These are phyloP conservation scores for Drosophila tripunctata DNA, from an alignment of 2,888 invertebrate species.

Conservation along the genomic window DNA sequence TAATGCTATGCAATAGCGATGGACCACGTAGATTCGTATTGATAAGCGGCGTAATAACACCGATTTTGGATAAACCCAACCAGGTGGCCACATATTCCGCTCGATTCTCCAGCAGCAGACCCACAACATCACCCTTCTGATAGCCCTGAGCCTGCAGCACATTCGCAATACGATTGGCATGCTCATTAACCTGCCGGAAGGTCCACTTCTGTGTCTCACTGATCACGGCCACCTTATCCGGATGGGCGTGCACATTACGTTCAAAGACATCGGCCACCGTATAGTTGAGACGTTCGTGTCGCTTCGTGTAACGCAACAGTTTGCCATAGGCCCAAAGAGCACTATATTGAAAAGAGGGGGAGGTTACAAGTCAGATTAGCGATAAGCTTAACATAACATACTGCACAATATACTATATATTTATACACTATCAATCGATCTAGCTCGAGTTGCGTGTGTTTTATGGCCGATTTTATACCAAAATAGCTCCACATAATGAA, in stretches of 20 bases:
- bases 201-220: constrained; percentile 90
- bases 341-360: constrained; percentile 85
- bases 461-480: constrained; percentile 37
- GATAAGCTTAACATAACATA: constrained; percentile 25
- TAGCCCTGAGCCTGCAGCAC: constrained; percentile 91
- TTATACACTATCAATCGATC: constrained; percentile 36
- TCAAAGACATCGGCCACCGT: constrained; percentile 92
- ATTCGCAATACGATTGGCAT: constrained; percentile 92
- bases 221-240: constrained; percentile 92
- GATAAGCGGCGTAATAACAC: constrained; percentile 93
- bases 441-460: constrained; percentile 40
- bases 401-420: background rate
- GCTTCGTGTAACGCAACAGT: constrained; percentile 87
- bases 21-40: constrained; percentile 95
- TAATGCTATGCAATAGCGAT: constrained; percentile 94
- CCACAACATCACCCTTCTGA: constrained; percentile 93
- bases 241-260: constrained; percentile 89
- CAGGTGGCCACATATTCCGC: constrained; percentile 96
- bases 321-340: constrained; percentile 89
- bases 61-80: constrained; percentile 96
- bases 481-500: constrained; percentile 51
- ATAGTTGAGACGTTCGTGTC: constrained; percentile 88
- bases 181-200: constrained; percentile 94
- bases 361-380: constrained; percentile 11
- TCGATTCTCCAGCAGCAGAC: constrained; percentile 94